Evolutionary conservation across 1,140 invertebrate genomes (phyloP).

Genomic region (Drosophila pruinosa): DNA sequence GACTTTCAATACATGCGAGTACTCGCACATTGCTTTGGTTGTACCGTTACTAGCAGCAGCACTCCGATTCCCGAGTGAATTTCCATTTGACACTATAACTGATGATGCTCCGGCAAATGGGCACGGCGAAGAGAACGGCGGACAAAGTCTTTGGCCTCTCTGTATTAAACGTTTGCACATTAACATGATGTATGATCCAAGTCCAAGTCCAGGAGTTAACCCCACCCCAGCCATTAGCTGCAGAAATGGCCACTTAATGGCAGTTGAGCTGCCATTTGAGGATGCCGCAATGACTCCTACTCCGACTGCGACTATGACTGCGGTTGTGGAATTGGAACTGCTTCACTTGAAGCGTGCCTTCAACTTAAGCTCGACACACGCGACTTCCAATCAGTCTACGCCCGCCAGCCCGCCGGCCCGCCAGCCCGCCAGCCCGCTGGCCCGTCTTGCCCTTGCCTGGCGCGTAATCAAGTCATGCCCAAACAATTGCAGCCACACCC

Average conservation of each 20-base stretch:
- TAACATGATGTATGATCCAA: slow-evolving; percentile 48
- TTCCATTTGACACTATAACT: slow-evolving; percentile 39
- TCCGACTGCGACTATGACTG: not conserved
- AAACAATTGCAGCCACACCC: slow-evolving; percentile 41
- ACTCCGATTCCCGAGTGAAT: slow-evolving; percentile 46
- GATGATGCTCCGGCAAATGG: slow-evolving; percentile 23
- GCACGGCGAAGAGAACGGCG: no score
- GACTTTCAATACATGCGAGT: not conserved
- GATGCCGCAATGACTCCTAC: no score
- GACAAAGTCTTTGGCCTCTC: not conserved
- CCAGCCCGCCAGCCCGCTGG: no score
- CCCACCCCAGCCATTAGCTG: slow-evolving; percentile 39
- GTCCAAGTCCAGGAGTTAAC: slow-evolving; percentile 1
- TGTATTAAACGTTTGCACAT: slow-evolving; percentile 52
- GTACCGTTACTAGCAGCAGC: not conserved
- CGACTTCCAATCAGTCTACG: slow-evolving; percentile 19
- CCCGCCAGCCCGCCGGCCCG: not conserved
- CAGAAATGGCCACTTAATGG: slow-evolving; percentile 52
- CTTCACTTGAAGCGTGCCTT: slow-evolving; percentile 13
- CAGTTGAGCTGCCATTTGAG: slow-evolving; percentile 11
- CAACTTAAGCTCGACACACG: slow-evolving; percentile 6
- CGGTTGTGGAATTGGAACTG: no score
- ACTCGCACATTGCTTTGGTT: no score
- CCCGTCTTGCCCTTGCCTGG: slow-evolving; percentile 12
- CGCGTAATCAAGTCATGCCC: slow-evolving; percentile 44